Base-by-base conservation (phyloP, 2,888 invertebrate genomes). In the Sesia bembeciformis region DNA sequence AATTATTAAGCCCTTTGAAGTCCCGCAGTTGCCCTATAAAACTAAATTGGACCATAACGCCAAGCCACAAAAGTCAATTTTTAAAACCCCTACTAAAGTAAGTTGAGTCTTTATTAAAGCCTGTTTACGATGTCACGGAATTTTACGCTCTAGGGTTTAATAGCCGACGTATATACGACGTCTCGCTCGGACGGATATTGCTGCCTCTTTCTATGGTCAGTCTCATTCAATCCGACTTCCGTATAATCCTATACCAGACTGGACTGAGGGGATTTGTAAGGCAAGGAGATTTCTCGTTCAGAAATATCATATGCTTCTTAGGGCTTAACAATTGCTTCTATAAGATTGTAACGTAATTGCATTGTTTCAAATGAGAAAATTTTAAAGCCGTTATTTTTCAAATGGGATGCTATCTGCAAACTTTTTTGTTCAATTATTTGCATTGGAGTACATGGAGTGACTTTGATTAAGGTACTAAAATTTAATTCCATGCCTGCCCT, bases 1-100 rank as follows among this genome's bases (percentile, higher is more conserved):
- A 85, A 85, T 86, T 78, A 80, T 79, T 86, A 86, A 85, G 78
- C 83, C 78, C 81, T 81, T 81, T 77, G 63, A 67, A 65, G 63
- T 62, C 62, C 60, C 66, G 65, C 64, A 53, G 55, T 50, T 40
- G 57, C 5, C 5, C 4, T 3, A 6, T 39, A 61, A 59, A 23
- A 23, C 23, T 3, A 79, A 70, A 66, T 40, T 50, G 50, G 8
- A 46, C 46, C 46, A 46, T 46, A 46, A 46, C 46, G 23, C 46
- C 40, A 0, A 0, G 0, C 0, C 7, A 39, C 61, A 72, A 58
- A 66, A 60, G 53, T 54, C n/a, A 62, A 57, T 64, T 65, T 68
- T 0, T 3, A 40, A 52, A 51, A 4, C 51, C 7, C 3, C 5
- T 40, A 39, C 4, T 4, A 40, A 23, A 42, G 58, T 58, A 59